phyloP scores from a whole-genome alignment of 2,797 vertebrate species.

The Sebastes oblongus region DNA sequence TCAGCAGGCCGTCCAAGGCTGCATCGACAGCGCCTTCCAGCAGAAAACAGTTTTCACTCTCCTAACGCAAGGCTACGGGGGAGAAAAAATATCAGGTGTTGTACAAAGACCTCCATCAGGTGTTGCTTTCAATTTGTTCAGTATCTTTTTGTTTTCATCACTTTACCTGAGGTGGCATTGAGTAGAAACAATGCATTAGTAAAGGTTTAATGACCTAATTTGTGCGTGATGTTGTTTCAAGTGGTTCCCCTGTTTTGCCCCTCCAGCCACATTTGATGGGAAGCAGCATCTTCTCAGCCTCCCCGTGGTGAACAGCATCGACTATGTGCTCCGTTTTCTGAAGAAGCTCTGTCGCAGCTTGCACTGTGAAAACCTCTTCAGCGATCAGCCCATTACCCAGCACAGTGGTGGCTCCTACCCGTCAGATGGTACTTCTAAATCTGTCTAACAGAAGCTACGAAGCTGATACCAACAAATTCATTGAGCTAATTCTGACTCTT shows the following conservation, averaged over 20 bases:
- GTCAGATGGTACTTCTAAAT: conserved; percentile 71
- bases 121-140: conserved; percentile 58
- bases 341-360: conserved; percentile 96
- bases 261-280: conserved; percentile 92
- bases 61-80: conserved; percentile 94
- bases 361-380: conserved; percentile 96
- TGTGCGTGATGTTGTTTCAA: conserved; percentile 23
- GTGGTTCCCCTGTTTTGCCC: conserved; percentile 51
- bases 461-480: background rate
- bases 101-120: conserved; percentile 58
- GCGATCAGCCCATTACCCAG: conserved; percentile 91
- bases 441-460: background rate
- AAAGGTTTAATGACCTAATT: background rate
- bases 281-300: conserved; percentile 95
- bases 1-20: conserved; percentile 95
- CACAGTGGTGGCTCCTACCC: conserved; percentile 73
- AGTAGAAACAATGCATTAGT: background rate
- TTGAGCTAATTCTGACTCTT: background rate
- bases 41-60: conserved; percentile 95
- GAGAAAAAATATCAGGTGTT: conserved; percentile 94
- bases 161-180: conserved; percentile 18
- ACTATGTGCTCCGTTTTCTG: conserved; percentile 95
- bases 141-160: conserved; percentile 10
- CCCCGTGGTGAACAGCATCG: conserved; percentile 94
- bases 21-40: conserved; percentile 95